A percentile compares a stretch with the other conserved stretches of the same genome.
phyloP scores from a whole-genome alignment of 1,140 invertebrate species.

The Drosophila lacteicornis region DNA sequence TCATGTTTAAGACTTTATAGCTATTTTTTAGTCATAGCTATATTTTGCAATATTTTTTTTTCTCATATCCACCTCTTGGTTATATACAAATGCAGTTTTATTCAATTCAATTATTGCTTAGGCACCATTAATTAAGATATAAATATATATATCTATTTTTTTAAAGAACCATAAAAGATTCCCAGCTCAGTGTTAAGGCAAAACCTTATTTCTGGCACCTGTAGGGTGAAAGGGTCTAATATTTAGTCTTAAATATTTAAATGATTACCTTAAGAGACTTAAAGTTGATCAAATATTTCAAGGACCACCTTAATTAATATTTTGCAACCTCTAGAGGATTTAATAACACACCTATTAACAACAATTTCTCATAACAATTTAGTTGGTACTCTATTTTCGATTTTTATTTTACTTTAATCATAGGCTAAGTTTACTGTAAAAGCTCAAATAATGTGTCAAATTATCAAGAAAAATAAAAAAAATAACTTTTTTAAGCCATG shows the following conservation, averaged over 20 bases:
- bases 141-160: too few species aligned
- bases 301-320: neutral
- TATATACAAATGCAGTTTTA: too few species aligned
- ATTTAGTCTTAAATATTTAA: neutral
- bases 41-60: too few species aligned
- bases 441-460: conserved; percentile 24
- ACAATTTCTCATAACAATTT: conserved; percentile 19
- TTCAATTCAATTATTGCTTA: too few species aligned
- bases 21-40: too few species aligned
- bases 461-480: conserved; percentile 3
- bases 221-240: too few species aligned
- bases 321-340: neutral
- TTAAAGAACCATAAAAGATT: too few species aligned
- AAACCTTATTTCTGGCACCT: too few species aligned
- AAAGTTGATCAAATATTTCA: neutral
- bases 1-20: too few species aligned
- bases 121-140: too few species aligned
- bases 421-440: conserved; percentile 20
- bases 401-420: conserved; percentile 22
- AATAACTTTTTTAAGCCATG: conserved; percentile 24
- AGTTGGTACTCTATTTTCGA: conserved; percentile 4
- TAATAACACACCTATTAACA: neutral
- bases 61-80: too few species aligned
- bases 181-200: too few species aligned
- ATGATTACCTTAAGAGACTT: neutral